Base-by-base conservation (phyloP, 1,140 invertebrate species). In the Apis laboriosa region DNA sequence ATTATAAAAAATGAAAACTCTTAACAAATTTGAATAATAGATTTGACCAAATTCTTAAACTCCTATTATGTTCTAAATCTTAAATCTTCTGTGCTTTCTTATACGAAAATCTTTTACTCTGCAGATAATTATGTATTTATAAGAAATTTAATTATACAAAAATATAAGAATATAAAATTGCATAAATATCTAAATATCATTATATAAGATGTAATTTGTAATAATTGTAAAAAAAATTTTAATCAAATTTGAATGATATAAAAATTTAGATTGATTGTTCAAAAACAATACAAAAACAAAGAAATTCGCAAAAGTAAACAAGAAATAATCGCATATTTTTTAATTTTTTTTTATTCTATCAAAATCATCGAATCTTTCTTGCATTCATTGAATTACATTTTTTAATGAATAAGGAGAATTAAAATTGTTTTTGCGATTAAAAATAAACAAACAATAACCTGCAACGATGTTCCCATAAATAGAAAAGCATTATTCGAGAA, bases 371-470 rank as follows among this genome's bases (percentile, higher is more conserved):
- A 15, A 60, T 15, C 21, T 17, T 43, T 17, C 17, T n/a, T 24
- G 24, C 24, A 19, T 24, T 19, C 34, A 17, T 43, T 28, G 55
- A 9, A 9, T 0, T 60, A 13, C 43, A 13, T 61, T 51, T 56
- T 34, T 79, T 71, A 19, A 49, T 7, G 1, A 49, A 67, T 19
- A 7, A 13, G 4, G 1, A 68, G 34, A 68, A 43, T 68, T 43
- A 43, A 34, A 34, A 49, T 19, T 49, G 28, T 5, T 53, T 66
- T 77, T 21, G 28, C 43, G 53, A 49, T 68, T 58, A n/a, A n/a
- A n/a, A n/a, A n/a, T n/a, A n/a, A 73, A 19, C 34, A 55, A 60
- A 78, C 77, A 78, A 71, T 78, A 43, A 12, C 17, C 66, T 15
- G 11, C 55, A 61, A 71, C 21, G n/a, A 70, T 53, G 11, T 28